Evolutionary conservation across 2,888 invertebrate genomes (phyloP).

Genomic region (Andrena fulva): DNA sequence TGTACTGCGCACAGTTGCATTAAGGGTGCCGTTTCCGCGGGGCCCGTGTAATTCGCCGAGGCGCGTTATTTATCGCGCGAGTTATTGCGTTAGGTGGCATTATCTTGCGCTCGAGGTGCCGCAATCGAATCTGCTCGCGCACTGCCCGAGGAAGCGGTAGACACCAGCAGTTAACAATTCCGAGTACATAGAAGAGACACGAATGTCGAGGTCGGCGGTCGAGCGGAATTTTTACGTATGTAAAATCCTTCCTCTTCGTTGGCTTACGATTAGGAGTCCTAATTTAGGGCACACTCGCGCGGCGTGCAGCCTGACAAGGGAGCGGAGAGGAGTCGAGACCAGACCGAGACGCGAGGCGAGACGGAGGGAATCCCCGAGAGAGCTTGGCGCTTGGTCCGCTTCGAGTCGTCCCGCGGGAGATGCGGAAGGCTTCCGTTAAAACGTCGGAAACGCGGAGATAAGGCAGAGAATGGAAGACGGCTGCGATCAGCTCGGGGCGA

Average conservation of each 20-base stretch:
- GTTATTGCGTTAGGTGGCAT: not conserved
- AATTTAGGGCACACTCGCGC: too few species aligned
- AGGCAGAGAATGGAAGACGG: not conserved
- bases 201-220: too few species aligned
- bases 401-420: not conserved
- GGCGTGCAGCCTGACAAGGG: too few species aligned
- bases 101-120: not conserved
- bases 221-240: too few species aligned
- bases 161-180: not conserved
- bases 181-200: not conserved
- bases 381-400: not conserved
- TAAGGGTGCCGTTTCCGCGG: not conserved
- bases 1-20: slow-evolving; percentile 2
- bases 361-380: not conserved
- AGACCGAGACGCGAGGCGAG: not conserved
- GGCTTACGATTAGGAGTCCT: too few species aligned
- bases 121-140: not conserved
- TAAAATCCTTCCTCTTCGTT: too few species aligned
- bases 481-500: not conserved
- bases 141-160: not conserved
- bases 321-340: not conserved
- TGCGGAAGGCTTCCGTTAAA: not conserved
- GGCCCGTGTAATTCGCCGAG: not conserved
- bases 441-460: too few species aligned
- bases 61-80: not conserved